phyloP scores from a whole-genome alignment of 2,113 vertebrate species.

The Gracilinanus agilis region DNA sequence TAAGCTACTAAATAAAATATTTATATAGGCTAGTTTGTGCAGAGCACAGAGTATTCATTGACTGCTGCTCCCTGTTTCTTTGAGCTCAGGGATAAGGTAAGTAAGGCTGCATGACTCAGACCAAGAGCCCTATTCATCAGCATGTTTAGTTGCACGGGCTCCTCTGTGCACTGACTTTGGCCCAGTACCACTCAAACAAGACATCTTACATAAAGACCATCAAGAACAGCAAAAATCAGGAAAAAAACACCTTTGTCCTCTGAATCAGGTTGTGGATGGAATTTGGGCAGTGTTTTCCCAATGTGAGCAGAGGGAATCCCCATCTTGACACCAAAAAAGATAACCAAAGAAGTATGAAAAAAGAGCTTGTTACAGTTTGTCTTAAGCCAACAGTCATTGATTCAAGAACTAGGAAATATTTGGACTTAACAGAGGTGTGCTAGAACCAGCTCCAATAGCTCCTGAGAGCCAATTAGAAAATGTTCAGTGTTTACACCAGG shows the following conservation, averaged over 20 bases:
- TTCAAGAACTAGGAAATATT: conserved; percentile 30
- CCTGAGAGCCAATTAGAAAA: neutral
- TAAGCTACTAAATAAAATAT: conserved; percentile 81
- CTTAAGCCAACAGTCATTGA: conserved; percentile 30
- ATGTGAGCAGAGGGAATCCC: neutral
- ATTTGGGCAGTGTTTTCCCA: conserved; percentile 30
- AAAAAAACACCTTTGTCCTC: neutral
- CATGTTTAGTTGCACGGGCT: conserved; percentile 63
- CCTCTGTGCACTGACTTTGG: conserved; percentile 68
- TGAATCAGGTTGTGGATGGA: conserved; percentile 45
- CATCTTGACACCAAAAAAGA: neutral
- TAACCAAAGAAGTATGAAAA: neutral
- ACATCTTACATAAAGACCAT: conserved; percentile 49
- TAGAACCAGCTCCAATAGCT: neutral
- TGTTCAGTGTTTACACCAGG: neutral
- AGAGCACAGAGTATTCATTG: conserved; percentile 74
- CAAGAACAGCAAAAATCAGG: conserved; percentile 36
- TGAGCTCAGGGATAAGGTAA: conserved; percentile 61
- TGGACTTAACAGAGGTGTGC: neutral
- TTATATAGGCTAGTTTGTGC: conserved; percentile 74
- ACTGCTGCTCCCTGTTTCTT: conserved; percentile 68
- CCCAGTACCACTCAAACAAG: conserved; percentile 50
- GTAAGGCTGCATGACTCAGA: conserved; percentile 66
- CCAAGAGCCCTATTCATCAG: conserved; percentile 61
- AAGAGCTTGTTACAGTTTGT: neutral